Percentiles rank a stretch among this genome's conserved stretches.
These are phyloP conservation scores for Diplodus puntazzo DNA, from an alignment of 2,797 vertebrate genomes.

Conservation along the genomic window DNA sequence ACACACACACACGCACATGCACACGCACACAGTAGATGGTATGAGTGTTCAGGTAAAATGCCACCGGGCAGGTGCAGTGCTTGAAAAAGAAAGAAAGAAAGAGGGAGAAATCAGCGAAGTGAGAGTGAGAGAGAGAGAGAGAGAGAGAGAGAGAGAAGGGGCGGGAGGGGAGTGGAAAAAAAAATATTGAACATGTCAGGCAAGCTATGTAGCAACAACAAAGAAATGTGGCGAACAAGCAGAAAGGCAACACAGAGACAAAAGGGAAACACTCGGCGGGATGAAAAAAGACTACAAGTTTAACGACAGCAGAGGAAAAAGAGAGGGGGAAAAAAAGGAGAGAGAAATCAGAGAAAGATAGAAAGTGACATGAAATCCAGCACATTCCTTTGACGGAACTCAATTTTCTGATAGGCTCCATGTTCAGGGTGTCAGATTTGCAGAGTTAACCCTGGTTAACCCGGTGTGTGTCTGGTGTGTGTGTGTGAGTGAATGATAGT, in stretches of 20 bases:
- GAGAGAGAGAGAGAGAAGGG: conserved; percentile 24
- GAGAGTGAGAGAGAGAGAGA: conserved; percentile 32
- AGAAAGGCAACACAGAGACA: conserved; percentile 45
- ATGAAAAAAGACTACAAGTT: neutral
- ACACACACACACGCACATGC: conserved; percentile 6
- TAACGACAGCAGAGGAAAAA: neutral
- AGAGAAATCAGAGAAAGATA: neutral
- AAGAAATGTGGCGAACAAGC: conserved; percentile 56
- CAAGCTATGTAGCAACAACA: conserved; percentile 63
- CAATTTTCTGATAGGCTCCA: conserved; percentile 65
- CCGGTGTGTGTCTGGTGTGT: conserved; percentile 37
- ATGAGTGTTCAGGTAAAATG: conserved; percentile 61
- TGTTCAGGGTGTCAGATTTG: conserved; percentile 54
- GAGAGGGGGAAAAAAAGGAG: no score
- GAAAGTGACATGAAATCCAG: conserved; percentile 3
- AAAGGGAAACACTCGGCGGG: conserved; percentile 28
- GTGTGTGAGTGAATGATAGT: conserved; percentile 31
- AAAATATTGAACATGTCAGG: conserved; percentile 60
- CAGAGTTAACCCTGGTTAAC: conserved; percentile 67
- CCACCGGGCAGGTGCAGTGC: conserved; percentile 71
- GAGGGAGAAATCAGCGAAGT: conserved; percentile 52
- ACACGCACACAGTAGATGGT: conserved; percentile 22
- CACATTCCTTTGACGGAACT: conserved; percentile 40
- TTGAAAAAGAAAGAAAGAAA: conserved; percentile 59
- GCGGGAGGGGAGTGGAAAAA: conserved; percentile 38